Percentiles rank a stretch among this genome's conserved stretches.
Conservation (phyloP, 2,888 invertebrate species). For the Linnaemya vulpina region DNA sequence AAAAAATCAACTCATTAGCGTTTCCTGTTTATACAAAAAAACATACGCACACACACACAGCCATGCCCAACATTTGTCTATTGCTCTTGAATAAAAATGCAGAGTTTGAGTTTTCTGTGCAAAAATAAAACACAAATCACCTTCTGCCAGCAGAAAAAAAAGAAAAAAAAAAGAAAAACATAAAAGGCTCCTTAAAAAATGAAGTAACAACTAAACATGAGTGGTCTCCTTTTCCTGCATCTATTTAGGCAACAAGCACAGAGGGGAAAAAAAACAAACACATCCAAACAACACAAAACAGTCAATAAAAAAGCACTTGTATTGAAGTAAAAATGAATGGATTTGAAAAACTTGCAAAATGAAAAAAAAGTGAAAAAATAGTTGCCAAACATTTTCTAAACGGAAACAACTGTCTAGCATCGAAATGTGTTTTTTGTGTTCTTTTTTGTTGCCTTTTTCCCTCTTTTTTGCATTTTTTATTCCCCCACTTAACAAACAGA, state of each 20-base stretch:
- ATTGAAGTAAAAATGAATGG: conserved; percentile 30
- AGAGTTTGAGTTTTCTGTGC: background rate
- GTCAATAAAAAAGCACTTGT: conserved; percentile 70
- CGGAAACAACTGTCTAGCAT: conserved; percentile 80
- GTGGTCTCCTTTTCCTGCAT: conserved; percentile 54
- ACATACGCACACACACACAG: too few relatives aligned
- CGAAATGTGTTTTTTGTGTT: conserved; percentile 70
- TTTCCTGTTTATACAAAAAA: conserved; percentile 55
- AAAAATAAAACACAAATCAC: conserved; percentile 22
- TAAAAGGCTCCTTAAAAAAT: conserved; percentile 47
- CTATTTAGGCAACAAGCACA: conserved; percentile 35
- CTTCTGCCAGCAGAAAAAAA: conserved; percentile 22
- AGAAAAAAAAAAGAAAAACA: background rate
- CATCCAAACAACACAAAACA: conserved; percentile 43
- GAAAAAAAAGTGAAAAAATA: conserved; percentile 35
- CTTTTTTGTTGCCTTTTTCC: conserved; percentile 25
- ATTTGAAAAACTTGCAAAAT: conserved; percentile 22
- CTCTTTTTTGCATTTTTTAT: conserved; percentile 18
- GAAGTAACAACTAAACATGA: conserved; percentile 58
- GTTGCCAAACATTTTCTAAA: conserved; percentile 75
- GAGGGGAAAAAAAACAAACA: conserved; percentile 9
- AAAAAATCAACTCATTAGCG: conserved; percentile 42
- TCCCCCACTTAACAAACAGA: conserved; percentile 49
- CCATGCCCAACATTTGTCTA: conserved; percentile 50
- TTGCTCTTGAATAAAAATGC: conserved; percentile 3